Evolutionary conservation across 2,888 invertebrate genomes (phyloP).

Genomic region (Torymus auratus): DNA sequence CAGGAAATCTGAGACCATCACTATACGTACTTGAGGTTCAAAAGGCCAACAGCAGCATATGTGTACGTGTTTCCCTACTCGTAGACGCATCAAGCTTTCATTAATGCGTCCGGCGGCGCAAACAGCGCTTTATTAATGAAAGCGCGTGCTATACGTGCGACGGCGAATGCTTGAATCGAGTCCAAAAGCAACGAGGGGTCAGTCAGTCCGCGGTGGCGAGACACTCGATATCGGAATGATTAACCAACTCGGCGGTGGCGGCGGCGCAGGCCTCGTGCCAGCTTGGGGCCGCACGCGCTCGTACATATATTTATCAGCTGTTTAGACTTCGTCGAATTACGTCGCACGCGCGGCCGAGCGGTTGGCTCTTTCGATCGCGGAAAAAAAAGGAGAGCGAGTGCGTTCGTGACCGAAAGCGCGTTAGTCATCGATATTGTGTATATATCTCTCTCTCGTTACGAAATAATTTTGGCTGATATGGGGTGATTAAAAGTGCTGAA

Average conservation of each 20-base stretch:
- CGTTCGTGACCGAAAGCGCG: too few species aligned
- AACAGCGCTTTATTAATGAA: conserved; percentile 36
- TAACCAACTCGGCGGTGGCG: conserved; percentile 6
- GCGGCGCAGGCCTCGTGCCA: conserved; percentile 42
- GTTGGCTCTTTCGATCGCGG: conserved; percentile 3
- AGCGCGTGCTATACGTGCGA: neutral
- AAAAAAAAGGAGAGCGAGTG: neutral
- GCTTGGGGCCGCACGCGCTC: conserved; percentile 3
- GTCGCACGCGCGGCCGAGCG: neutral
- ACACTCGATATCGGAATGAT: conserved; percentile 49
- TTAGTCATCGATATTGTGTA: too few species aligned
- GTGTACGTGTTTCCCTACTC: too few species aligned
- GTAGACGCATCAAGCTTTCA: too few species aligned
- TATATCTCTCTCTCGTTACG: too few species aligned
- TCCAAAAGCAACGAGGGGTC: conserved; percentile 30
- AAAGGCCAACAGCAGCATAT: too few species aligned
- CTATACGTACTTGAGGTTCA: too few species aligned
- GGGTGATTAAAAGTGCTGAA: too few species aligned
- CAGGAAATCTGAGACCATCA: too few species aligned
- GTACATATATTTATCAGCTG: conserved; percentile 48
- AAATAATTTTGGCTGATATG: too few species aligned
- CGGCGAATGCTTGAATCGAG: conserved; percentile 32
- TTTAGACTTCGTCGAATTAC: conserved; percentile 36
- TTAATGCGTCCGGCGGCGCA: neutral
- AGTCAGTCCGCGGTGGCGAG: conserved; percentile 29